Base-by-base conservation (phyloP, 2,888 invertebrate species). In the Hydropsyche betteni region DNA sequence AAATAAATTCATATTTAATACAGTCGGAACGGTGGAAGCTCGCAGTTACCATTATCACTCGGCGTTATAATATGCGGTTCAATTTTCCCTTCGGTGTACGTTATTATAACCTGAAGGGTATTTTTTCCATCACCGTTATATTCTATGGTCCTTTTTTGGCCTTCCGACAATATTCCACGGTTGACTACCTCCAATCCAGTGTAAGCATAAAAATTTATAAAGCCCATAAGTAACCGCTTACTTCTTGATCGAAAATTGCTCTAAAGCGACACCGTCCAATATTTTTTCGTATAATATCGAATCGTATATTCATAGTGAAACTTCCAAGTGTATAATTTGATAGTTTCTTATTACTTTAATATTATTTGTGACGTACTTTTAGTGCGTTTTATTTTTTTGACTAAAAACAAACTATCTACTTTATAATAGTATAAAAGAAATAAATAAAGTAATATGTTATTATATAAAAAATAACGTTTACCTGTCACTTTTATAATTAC, bases 21-120 rank as follows among this genome's bases (percentile, higher is more conserved):
- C n/a, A 51, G 51, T n/a, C n/a, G n/a, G n/a, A 51, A 51, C 51
- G 51, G n/a, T 51, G 51, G 8, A 51, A 51, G 8, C 51, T 8
- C n/a, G 51, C 51, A 51, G n/a, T 51, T 12, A 14, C 61, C 24
- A 33, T 61, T 61, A 61, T 61, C 33, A 10, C 61, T 10, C 8
- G 33, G 33, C 16, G 61, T 61, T 24, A 61, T 61, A 61, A 61
- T 61, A 10, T 61, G 61, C 61, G 61, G 61, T 61, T 61, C 61
- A 12, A 61, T 14, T 61, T 61, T 61, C 16, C 61, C 61, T 10
- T 14, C 16, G 16, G 16, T 61, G 8, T 12, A 16, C 33, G 10
- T 61, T 14, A 24, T 24, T 61, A 16, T 8, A 24, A 33, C 5
- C 5, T 16, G 33, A 61, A 16, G 16, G 61, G 5, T 61, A 61